Evolutionary conservation across 2,797 vertebrate genomes (phyloP).

Genomic region (Ataeniobius toweri): DNA sequence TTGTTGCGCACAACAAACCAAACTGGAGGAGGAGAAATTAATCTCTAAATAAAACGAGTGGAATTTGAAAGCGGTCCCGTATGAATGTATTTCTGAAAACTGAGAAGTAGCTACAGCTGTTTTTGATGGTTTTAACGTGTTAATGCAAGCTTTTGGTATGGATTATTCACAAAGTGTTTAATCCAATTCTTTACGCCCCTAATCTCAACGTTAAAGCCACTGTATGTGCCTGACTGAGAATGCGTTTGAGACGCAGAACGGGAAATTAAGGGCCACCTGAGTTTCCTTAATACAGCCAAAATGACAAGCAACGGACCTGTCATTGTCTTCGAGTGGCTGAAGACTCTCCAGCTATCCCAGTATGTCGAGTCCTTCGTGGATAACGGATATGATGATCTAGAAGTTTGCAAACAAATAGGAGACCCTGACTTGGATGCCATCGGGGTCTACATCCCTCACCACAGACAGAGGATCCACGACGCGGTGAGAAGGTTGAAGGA

Average conservation of each 20-base stretch:
- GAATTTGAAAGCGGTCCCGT: conserved; percentile 34
- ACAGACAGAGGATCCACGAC: conserved; percentile 90
- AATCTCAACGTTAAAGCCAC: not conserved
- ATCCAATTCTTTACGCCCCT: conserved; percentile 6
- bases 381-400: conserved; percentile 97
- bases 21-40: not conserved
- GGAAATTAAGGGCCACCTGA: conserved; percentile 54
- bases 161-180: conserved; percentile 30
- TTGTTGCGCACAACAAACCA: conserved; percentile 21
- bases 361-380: conserved; percentile 97
- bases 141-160: conserved; percentile 26
- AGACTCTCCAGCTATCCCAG: conserved; percentile 91
- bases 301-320: conserved; percentile 90
- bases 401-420: conserved; percentile 98
- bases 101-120: conserved; percentile 36
- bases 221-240: conserved; percentile 37
- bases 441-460: conserved; percentile 90
- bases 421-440: conserved; percentile 98
- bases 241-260: conserved; percentile 56
- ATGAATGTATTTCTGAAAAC: conserved; percentile 48
- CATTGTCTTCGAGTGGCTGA: conserved; percentile 97
- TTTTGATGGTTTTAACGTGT: conserved; percentile 13
- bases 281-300: conserved; percentile 47
- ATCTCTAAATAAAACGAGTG: conserved; percentile 25
- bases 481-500: conserved; percentile 91